phyloP scores from a whole-genome alignment of 2,797 vertebrate genomes.

The Macropodus opercularis region DNA sequence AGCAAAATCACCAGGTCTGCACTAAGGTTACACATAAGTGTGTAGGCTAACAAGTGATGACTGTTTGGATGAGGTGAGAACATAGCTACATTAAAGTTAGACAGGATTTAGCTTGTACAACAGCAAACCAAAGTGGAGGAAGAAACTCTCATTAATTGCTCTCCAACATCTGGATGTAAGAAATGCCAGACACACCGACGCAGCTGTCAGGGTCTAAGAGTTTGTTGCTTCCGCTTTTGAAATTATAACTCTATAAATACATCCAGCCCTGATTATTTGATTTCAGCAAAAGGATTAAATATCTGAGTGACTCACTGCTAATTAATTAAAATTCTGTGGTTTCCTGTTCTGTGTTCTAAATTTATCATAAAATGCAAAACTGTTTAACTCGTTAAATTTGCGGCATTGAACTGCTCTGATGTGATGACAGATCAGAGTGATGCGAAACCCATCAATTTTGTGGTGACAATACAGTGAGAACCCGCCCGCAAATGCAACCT shows the following conservation, averaged over 20 bases:
- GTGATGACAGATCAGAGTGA: slow-evolving; percentile 6
- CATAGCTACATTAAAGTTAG: slow-evolving; percentile 18
- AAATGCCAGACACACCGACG: slow-evolving; percentile 13
- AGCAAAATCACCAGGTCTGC: slow-evolving; percentile 24
- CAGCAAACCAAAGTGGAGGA: slow-evolving; percentile 14
- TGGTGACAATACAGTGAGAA: slow-evolving; percentile 17
- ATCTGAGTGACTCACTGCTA: slow-evolving; percentile 26
- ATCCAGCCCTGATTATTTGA: slow-evolving; percentile 11
- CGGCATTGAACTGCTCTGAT: slow-evolving; percentile 8
- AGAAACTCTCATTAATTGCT: slow-evolving; percentile 19
- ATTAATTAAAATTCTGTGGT: slow-evolving; percentile 12
- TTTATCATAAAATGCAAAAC: slow-evolving; percentile 1
- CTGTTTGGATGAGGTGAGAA: slow-evolving; percentile 40
- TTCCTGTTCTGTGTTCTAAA: slow-evolving; percentile 10
- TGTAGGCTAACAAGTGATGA: slow-evolving; percentile 27
- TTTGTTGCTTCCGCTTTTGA: slow-evolving; percentile 17
- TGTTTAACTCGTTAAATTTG: slow-evolving; percentile 5
- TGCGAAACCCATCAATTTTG: slow-evolving; percentile 11
- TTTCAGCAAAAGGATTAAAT: slow-evolving; percentile 8
- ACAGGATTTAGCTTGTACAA: slow-evolving; percentile 3
- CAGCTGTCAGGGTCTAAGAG: slow-evolving; percentile 9
- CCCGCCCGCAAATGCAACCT: background rate
- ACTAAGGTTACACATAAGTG: slow-evolving; percentile 3
- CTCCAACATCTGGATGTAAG: slow-evolving; percentile 43
- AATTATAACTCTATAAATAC: slow-evolving; percentile 33